A percentile compares a stretch with the other conserved stretches of the same genome.
Conservation (phyloP, 2,797 vertebrate species). For the Chaunax sp. region DNA sequence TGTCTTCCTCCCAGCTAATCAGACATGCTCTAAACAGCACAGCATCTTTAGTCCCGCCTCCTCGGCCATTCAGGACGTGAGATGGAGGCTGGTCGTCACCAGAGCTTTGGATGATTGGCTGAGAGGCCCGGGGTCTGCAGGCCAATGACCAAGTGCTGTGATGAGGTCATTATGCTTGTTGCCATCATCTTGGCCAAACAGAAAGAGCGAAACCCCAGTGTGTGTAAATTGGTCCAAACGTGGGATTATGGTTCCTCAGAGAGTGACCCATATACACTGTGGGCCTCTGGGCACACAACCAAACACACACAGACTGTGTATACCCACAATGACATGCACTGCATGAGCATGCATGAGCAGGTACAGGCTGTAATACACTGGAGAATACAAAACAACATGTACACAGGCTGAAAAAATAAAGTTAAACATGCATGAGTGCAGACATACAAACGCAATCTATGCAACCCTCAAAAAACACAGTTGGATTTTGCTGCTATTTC, state of each 20-base stretch:
- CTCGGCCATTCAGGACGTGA: slow-evolving; percentile 55
- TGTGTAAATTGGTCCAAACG: slow-evolving; percentile 70
- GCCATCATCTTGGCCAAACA: slow-evolving; percentile 85
- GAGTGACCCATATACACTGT: slow-evolving; percentile 68
- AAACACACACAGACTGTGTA: slow-evolving; percentile 27
- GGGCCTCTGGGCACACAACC: slow-evolving; percentile 29
- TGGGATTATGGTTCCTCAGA: slow-evolving; percentile 68
- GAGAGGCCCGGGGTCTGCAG: slow-evolving; percentile 51
- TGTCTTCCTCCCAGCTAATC: slow-evolving; percentile 79
- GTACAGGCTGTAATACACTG: slow-evolving; percentile 24
- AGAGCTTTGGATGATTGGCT: slow-evolving; percentile 78
- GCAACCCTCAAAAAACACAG: background rate
- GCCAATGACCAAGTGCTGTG: slow-evolving; percentile 82
- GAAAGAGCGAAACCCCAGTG: slow-evolving; percentile 73
- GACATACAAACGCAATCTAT: slow-evolving; percentile 6
- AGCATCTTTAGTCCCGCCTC: slow-evolving; percentile 71
- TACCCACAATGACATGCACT: background rate
- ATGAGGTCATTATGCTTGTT: slow-evolving; percentile 88
- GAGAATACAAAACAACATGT: slow-evolving; percentile 20
- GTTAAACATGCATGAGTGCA: slow-evolving; percentile 8
- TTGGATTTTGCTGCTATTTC: slow-evolving; percentile 23
- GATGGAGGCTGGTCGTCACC: slow-evolving; percentile 80
- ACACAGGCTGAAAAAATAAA: slow-evolving; percentile 21
- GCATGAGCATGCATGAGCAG: slow-evolving; percentile 19
- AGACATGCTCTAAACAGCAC: slow-evolving; percentile 53